phyloP scores from a whole-genome alignment of 2,797 vertebrate genomes.

The Threskiornis aethiopicus region DNA sequence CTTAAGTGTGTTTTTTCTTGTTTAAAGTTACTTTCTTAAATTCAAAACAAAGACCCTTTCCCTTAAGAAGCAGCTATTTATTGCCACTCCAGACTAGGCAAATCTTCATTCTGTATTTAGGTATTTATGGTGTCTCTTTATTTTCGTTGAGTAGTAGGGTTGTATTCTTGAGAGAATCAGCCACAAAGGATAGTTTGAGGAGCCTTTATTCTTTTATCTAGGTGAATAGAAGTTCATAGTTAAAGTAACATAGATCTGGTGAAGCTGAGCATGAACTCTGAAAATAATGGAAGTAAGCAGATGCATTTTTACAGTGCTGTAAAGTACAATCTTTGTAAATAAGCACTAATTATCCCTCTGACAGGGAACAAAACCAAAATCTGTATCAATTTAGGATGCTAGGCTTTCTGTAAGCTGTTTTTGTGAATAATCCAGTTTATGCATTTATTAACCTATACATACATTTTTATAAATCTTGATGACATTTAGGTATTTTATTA shows the following conservation, averaged over 20 bases:
- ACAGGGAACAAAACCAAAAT: slow-evolving; percentile 30
- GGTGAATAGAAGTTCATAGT: background rate
- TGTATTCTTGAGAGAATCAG: background rate
- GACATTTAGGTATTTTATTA: slow-evolving; percentile 77
- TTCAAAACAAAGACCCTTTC: background rate
- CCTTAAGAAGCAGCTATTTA: background rate
- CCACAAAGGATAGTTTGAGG: background rate
- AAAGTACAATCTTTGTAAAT: slow-evolving; percentile 1
- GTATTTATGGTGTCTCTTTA: background rate
- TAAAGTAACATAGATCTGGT: background rate
- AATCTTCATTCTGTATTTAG: background rate
- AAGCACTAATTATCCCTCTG: slow-evolving; percentile 54
- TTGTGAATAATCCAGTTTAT: slow-evolving; percentile 57
- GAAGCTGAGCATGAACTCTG: background rate
- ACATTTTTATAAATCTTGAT: slow-evolving; percentile 70
- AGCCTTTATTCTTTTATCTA: background rate
- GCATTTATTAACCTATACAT: slow-evolving; percentile 76
- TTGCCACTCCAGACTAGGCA: background rate
- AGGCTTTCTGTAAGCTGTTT: slow-evolving; percentile 21
- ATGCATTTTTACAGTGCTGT: background rate
- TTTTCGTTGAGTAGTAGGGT: fast-evolving
- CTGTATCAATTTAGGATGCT: slow-evolving; percentile 40
- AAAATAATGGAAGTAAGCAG: background rate
- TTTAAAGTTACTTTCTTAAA: background rate
- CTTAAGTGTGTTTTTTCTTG: background rate